Evolutionary conservation across 2,797 vertebrate genomes (phyloP), one percentile per base, ranked within the genome.

Genomic region (Acestrorhynchus altus): DNA sequence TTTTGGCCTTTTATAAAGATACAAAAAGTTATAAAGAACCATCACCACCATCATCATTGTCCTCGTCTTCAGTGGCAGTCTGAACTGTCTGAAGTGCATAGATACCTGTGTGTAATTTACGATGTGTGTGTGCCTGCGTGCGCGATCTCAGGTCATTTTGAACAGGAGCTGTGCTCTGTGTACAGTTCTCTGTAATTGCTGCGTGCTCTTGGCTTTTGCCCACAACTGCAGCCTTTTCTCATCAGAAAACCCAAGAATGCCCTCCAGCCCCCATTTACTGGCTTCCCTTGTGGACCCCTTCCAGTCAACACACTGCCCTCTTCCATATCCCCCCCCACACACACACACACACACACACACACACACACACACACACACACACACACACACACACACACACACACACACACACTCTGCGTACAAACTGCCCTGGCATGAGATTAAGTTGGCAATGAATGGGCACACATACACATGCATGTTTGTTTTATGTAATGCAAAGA

Each of bases 211-310:
- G 75, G 75, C 66, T 63, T 87, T 90, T 89, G 91, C 90, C 90
- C 90, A 92, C 91, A 91, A 90, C 92, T 92, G 90, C 91, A 92
- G 90, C 91, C 90, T 83, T 89, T 92, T 92, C 91, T 94, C 90
- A 91, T 90, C 87, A 90, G 92, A 93, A 60, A 90, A 90, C 88
- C 89, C 88, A 94, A 92, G 92, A 95, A 96, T 95, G 92, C 90
- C 67, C 75, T 60, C 75, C 56, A 26, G 44, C 66, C 54, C 66
- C 65, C 44, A 22, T 49, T 39, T 11, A 39, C 40, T n/a, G n/a
- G 26, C 26, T 60, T 57, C 63, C 74, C 40, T 51, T 56, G 42
- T 52, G 51, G 22, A 26, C 35, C 61, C 44, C 11, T 49, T 12
- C n/a, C 64, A 67, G 22, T n/a, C 51, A 46, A 46, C 73, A 66